Conservation (phyloP, 2,797 vertebrate genomes). For the Myripristis murdjan region DNA sequence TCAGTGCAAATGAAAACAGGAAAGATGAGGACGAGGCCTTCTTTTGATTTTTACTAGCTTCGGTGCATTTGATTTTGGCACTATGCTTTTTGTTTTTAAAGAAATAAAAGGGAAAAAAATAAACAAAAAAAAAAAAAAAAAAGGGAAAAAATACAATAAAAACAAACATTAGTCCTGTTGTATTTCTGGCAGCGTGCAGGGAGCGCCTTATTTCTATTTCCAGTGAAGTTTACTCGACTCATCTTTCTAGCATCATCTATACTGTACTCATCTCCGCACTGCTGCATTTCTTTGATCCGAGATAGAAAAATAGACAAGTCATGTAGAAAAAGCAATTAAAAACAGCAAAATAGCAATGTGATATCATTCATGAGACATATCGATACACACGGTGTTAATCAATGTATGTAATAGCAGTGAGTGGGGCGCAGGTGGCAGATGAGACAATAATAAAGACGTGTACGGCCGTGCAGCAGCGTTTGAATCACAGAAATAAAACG, state of each 20-base stretch:
- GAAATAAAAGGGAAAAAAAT: too few species aligned
- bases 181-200: constrained; percentile 65
- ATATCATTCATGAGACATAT: constrained; percentile 63
- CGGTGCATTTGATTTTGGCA: constrained; percentile 37
- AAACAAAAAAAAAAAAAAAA: neutral
- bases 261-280: constrained; percentile 68
- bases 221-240: constrained; percentile 67
- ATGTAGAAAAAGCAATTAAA: constrained; percentile 80
- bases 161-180: constrained; percentile 32
- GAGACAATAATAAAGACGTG: constrained; percentile 25
- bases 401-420: constrained; percentile 53
- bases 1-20: constrained; percentile 16
- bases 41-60: constrained; percentile 34
- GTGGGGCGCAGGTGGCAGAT: constrained; percentile 38
- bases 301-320: constrained; percentile 62
- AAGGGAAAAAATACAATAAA: neutral
- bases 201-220: constrained; percentile 72
- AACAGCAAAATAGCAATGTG: constrained; percentile 70
- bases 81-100: constrained; percentile 39
- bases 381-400: constrained; percentile 50
- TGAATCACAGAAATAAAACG: constrained; percentile 11
- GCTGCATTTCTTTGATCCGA: constrained; percentile 55
- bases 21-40: constrained; percentile 15
- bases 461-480: constrained; percentile 30
- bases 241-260: constrained; percentile 60